Evolutionary conservation across 2,113 vertebrate genomes (phyloP).

Genomic region (Pseudonaja textilis): DNA sequence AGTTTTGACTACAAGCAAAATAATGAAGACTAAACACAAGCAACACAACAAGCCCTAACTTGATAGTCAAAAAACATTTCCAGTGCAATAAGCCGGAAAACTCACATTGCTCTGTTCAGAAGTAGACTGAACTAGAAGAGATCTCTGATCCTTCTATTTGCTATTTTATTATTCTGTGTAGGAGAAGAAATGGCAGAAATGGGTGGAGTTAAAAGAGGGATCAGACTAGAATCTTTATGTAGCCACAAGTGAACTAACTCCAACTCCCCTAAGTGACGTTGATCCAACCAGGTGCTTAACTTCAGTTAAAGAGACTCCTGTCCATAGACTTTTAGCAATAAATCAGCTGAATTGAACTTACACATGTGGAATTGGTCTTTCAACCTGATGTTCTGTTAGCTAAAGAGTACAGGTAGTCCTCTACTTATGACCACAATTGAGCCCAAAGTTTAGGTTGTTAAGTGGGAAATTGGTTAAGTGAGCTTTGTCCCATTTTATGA

Average conservation of each 20-base stretch:
- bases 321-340: background rate
- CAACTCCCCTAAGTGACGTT: background rate
- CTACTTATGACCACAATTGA: too few species aligned
- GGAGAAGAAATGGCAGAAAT: background rate
- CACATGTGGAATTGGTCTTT: background rate
- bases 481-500: too few species aligned
- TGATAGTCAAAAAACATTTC: background rate
- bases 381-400: too few species aligned
- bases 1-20: background rate
- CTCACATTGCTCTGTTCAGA: background rate
- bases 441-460: too few species aligned
- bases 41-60: background rate
- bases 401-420: background rate
- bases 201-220: background rate
- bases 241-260: background rate
- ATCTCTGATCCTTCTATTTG: background rate
- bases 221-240: background rate
- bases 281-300: background rate
- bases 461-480: too few species aligned
- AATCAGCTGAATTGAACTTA: background rate
- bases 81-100: background rate
- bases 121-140: background rate
- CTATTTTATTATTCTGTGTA: background rate
- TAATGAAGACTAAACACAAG: background rate
- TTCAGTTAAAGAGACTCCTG: background rate